A percentile compares a stretch with the other conserved stretches of the same genome.
These are phyloP conservation scores for Apocheima hispidaria DNA, from an alignment of 2,888 invertebrate species.

Conservation along the genomic window DNA sequence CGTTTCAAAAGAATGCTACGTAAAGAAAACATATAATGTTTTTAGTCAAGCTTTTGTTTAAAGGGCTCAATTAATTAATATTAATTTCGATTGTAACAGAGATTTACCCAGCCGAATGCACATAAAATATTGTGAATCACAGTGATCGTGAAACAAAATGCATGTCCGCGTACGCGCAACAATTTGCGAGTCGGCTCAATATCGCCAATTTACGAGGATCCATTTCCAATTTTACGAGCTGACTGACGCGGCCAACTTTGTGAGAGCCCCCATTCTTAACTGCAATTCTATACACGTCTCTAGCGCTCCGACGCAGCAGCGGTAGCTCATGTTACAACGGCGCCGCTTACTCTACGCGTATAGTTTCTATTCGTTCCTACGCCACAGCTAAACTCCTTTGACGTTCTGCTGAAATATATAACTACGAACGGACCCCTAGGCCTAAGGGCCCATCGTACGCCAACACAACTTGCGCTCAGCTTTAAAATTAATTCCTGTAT, in stretches of 20 bases:
- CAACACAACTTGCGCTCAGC: conserved; percentile 58
- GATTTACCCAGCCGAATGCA: conserved; percentile 1
- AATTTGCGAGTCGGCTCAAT: conserved; percentile 74
- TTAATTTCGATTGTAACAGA: conserved; percentile 14
- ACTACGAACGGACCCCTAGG: conserved; percentile 51
- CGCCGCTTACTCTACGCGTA: conserved; percentile 54
- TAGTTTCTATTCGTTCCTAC: conserved; percentile 65
- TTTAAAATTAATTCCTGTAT: conserved; percentile 59
- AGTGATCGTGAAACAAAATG: conserved; percentile 69
- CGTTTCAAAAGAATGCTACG: not conserved
- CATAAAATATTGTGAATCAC: conserved; percentile 41
- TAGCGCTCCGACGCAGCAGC: conserved; percentile 1
- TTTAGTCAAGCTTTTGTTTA: not conserved
- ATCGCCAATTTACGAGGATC: conserved; percentile 76
- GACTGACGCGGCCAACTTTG: conserved; percentile 66
- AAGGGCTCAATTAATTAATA: conserved; percentile 6
- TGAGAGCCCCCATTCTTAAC: conserved; percentile 58
- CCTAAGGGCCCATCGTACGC: conserved; percentile 60
- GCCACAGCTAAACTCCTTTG: conserved; percentile 61
- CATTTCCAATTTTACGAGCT: conserved; percentile 78
- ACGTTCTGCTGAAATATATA: conserved; percentile 66
- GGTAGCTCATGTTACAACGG: conserved; percentile 55
- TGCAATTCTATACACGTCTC: conserved; percentile 14
- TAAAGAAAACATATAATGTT: not conserved
- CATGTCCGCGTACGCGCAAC: conserved; percentile 71